Evolutionary conservation across 2,113 vertebrate species (phyloP).

Genomic region (Phrynosoma blainvillii): DNA sequence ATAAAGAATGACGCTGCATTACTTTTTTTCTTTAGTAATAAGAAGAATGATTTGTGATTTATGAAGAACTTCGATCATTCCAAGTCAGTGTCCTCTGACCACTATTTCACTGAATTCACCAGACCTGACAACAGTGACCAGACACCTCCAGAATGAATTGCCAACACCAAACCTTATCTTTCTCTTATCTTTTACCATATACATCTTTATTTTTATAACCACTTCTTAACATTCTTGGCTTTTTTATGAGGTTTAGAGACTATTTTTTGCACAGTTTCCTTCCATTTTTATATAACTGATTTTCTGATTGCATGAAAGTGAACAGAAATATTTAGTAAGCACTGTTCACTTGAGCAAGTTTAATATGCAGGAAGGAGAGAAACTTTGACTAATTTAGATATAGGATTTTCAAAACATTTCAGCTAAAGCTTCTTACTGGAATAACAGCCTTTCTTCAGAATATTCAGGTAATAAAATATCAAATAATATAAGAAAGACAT

Average conservation of each 20-base stretch:
- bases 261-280: conserved; percentile 81
- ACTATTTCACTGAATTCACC: conserved; percentile 61
- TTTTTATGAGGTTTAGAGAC: conserved; percentile 60
- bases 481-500: conserved; percentile 61
- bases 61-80: conserved; percentile 74
- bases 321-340: conserved; percentile 70
- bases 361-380: conserved; percentile 66
- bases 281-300: conserved; percentile 72
- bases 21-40: conserved; percentile 14
- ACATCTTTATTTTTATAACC: conserved; percentile 83
- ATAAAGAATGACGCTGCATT: background rate
- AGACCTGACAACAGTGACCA: conserved; percentile 63
- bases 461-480: conserved; percentile 69
- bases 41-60: conserved; percentile 41
- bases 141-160: conserved; percentile 71
- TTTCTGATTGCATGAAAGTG: conserved; percentile 74
- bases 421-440: conserved; percentile 66
- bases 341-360: conserved; percentile 72
- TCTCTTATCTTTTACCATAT: conserved; percentile 72
- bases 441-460: conserved; percentile 59
- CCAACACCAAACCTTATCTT: conserved; percentile 75
- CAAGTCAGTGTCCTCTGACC: conserved; percentile 60
- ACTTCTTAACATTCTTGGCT: conserved; percentile 88
- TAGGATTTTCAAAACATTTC: conserved; percentile 61
- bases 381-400: conserved; percentile 72